These are phyloP conservation scores for Drosophila erecta DNA, from an alignment of 1,140 invertebrate genomes.

Conservation along the genomic window DNA sequence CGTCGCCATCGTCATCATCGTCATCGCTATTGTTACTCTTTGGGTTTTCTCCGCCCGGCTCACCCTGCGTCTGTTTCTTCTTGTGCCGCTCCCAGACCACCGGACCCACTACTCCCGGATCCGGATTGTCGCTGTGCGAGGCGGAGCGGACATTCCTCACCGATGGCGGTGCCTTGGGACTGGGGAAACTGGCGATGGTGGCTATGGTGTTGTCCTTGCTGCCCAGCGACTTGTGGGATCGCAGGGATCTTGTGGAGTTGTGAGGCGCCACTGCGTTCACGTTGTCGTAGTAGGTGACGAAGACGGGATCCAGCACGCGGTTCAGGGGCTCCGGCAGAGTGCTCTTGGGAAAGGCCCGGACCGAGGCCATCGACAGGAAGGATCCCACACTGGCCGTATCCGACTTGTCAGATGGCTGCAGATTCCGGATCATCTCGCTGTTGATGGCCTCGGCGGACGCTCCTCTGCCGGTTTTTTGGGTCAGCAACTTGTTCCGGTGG, in stretches of 20 bases:
- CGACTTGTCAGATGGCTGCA: conserved; percentile 64
- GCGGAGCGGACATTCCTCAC: conserved; percentile 60
- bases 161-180: conserved; percentile 67
- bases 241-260: conserved; percentile 54
- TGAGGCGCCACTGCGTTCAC: conserved; percentile 85
- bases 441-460: conserved; percentile 76
- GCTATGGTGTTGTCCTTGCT: conserved; percentile 66
- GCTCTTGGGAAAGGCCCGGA: conserved; percentile 90
- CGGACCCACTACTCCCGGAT: conserved; percentile 93
- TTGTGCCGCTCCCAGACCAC: conserved; percentile 91
- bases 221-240: conserved; percentile 52
- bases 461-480: conserved; percentile 50
- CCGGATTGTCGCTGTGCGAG: conserved; percentile 85
- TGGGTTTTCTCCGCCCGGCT: conserved; percentile 55
- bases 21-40: conserved; percentile 24
- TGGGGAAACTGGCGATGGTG: conserved; percentile 79
- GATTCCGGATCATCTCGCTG: conserved; percentile 68
- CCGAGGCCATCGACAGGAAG: conserved; percentile 91
- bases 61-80: conserved; percentile 79
- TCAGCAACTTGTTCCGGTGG: conserved; percentile 80
- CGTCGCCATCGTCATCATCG: conserved; percentile 55
- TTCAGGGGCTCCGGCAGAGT: conserved; percentile 88
- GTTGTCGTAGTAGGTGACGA: conserved; percentile 88
- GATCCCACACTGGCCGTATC: conserved; percentile 83
- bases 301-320: conserved; percentile 91